Percentiles rank a stretch among this genome's conserved stretches.
Conservation (phyloP, 2,113 vertebrate genomes). For the Ailurus styani region DNA sequence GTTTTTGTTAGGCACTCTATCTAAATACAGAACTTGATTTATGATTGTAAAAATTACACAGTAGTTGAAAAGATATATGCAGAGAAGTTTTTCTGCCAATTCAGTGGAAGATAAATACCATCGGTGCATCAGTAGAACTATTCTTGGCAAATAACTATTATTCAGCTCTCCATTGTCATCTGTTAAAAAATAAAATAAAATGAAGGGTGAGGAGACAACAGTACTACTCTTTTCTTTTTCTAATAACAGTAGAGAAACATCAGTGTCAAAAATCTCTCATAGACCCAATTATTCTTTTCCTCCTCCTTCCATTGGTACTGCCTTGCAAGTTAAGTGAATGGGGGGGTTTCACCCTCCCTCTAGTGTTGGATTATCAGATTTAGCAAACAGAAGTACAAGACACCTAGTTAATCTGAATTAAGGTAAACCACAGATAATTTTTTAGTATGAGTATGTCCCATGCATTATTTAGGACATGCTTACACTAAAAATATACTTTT, state of each 20-base stretch:
- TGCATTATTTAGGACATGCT: not conserved
- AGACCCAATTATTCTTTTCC: not conserved
- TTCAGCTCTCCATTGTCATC: slow-evolving; percentile 90
- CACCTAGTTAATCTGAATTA: not conserved
- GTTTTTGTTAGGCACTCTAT: not conserved
- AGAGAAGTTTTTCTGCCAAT: slow-evolving; percentile 92
- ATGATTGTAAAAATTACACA: slow-evolving; percentile 9
- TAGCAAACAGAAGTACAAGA: not conserved
- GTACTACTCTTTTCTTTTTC: not conserved
- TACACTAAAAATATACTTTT: not conserved
- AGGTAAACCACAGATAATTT: not conserved
- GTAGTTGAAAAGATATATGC: slow-evolving; percentile 91
- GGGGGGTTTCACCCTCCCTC: not conserved
- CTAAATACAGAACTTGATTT: slow-evolving; percentile 48
- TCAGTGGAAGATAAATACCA: slow-evolving; percentile 97
- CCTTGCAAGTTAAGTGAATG: not conserved
- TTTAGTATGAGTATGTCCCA: not conserved
- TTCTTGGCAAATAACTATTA: slow-evolving; percentile 88
- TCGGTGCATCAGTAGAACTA: slow-evolving; percentile 95
- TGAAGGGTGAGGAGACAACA: not conserved
- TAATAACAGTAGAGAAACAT: not conserved
- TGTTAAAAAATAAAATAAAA: slow-evolving; percentile 75
- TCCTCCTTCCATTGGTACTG: not conserved
- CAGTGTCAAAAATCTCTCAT: not conserved
- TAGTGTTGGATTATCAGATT: not conserved